Evolutionary conservation across 1,140 invertebrate species (phyloP), one percentile per base, ranked within the genome.

Genomic region (Hycleus phaleratus): DNA sequence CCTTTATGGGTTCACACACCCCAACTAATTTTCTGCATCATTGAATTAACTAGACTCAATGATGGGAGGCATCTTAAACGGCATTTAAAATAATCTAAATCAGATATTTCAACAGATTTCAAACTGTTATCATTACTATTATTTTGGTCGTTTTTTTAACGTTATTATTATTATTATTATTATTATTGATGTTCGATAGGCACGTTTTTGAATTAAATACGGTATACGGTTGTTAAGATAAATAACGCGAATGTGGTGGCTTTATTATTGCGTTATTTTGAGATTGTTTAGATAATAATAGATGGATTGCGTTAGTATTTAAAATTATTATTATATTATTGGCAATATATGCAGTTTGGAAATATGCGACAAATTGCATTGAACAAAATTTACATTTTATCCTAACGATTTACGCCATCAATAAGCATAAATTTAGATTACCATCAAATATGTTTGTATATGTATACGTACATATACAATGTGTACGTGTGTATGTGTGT

Each of bases 11-110:
- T 50, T 55, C 56, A 59, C 60, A 65, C 58, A 65, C 65, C 66
- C 66, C 67, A 55, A 57, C 62, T 69, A 46, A 69, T 69, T 69
- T 68, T 69, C 66, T 66, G 62, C 68, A 65, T 69, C 61, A 59
- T 61, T 69, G 61, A 59, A 46, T 67, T 66, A 66, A 64, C 58
- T 67, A 63, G 61, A 61, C 32, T 32, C 32, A 5, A 32, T 32
- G 32, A 32, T 32, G 32, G 32, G 32, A 32, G 32, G 32, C 32
- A 32, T 32, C 32, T 32, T 32, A 32, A 32, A 32, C 32, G 32
- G 32, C 32, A 32, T 32, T 32, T 32, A 32, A 32, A 32, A 32
- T 32, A 32, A 32, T 32, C 32, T 32, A 32, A 32, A 32, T 32
- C 32, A 32, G 32, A 32, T 32, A 32, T 32, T 32, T 32, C 32